Evolutionary conservation across 2,113 vertebrate genomes (phyloP).

Genomic region (Lucifuga dentata): DNA sequence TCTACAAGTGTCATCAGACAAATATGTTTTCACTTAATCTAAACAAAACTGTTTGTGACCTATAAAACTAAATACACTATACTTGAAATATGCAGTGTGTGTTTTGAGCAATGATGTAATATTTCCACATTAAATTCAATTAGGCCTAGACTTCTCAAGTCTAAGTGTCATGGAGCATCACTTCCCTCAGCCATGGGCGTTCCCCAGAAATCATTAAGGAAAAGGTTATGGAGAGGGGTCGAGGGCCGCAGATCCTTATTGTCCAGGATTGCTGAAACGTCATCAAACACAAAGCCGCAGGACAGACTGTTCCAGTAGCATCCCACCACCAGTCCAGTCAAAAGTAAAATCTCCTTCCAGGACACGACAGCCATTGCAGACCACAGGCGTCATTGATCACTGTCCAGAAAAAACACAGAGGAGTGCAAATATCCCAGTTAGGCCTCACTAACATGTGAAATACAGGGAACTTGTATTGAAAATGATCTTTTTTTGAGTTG

Average conservation of each 20-base stretch:
- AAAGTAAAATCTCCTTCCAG: slow-evolving; percentile 90
- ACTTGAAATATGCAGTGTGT: background rate
- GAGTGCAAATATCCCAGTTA: background rate
- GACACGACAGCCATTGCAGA: slow-evolving; percentile 90
- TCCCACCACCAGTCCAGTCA: slow-evolving; percentile 88
- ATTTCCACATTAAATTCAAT: background rate
- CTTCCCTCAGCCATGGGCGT: slow-evolving; percentile 97
- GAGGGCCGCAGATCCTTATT: slow-evolving; percentile 97
- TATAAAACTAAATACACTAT: background rate
- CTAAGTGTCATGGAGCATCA: background rate
- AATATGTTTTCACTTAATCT: background rate
- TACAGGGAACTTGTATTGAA: background rate
- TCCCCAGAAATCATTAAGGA: slow-evolving; percentile 99
- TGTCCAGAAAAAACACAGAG: slow-evolving; percentile 42
- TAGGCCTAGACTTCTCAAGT: background rate
- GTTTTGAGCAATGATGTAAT: background rate
- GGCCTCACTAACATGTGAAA: background rate
- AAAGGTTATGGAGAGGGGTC: slow-evolving; percentile 92
- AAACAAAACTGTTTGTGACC: background rate
- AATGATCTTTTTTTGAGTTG: background rate
- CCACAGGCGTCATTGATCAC: slow-evolving; percentile 79
- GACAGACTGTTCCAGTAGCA: slow-evolving; percentile 98
- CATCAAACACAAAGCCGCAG: slow-evolving; percentile 98
- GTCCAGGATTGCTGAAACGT: slow-evolving; percentile 97
- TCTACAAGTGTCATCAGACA: background rate